Evolutionary conservation across 2,888 invertebrate species (phyloP).

Genomic region (Melanostoma scalare): DNA sequence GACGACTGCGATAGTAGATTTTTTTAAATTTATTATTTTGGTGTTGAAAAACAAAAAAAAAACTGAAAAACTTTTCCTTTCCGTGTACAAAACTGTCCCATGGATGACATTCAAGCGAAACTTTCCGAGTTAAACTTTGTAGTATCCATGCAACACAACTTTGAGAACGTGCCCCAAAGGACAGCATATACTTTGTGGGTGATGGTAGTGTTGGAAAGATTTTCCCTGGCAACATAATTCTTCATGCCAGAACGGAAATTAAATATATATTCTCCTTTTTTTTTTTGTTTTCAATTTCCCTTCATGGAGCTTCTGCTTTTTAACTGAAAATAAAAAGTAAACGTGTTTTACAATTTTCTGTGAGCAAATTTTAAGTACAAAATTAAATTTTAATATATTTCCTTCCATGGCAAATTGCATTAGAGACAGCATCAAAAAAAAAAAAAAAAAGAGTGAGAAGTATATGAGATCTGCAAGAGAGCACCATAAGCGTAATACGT

Average conservation of each 20-base stretch:
- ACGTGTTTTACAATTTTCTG: conserved; percentile 5
- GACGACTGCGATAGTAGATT: too few species aligned
- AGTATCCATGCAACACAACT: background rate
- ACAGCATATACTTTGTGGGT: background rate
- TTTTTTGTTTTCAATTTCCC: conserved; percentile 2
- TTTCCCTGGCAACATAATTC: conserved; percentile 22
- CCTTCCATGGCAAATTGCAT: conserved; percentile 38
- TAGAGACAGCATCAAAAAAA: background rate
- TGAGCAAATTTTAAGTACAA: conserved; percentile 31
- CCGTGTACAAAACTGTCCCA: background rate
- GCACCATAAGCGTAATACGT: background rate
- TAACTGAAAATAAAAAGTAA: background rate
- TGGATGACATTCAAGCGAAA: conserved; percentile 18
- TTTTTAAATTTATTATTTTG: too few species aligned
- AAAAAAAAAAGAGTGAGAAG: background rate
- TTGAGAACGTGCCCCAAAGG: conserved; percentile 16
- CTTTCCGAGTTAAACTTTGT: background rate
- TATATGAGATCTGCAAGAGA: conserved; percentile 11
- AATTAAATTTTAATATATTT: conserved; percentile 62
- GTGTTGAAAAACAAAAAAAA: too few species aligned
- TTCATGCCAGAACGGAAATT: conserved; percentile 26
- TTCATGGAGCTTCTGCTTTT: conserved; percentile 20
- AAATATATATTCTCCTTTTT: conserved; percentile 17
- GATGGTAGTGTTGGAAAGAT: background rate
- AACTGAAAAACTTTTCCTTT: too few species aligned